phyloP scores from a whole-genome alignment of 2,888 invertebrate genomes.

The Halocaridina rubra region DNA sequence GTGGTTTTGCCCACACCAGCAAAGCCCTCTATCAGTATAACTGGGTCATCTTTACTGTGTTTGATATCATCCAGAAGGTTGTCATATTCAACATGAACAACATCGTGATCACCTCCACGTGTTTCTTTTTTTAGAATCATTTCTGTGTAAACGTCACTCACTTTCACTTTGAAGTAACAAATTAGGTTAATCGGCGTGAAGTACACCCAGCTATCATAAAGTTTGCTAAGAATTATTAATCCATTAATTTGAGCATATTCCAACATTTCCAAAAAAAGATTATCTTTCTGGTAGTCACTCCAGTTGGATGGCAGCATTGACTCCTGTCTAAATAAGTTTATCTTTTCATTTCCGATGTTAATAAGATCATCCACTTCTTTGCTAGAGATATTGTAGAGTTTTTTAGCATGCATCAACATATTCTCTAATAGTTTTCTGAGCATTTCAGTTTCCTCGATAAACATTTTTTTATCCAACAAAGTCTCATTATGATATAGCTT shows the following conservation, averaged over 20 bases:
- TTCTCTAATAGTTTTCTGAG: background rate
- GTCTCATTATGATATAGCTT: background rate
- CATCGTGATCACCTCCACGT: too few relatives aligned
- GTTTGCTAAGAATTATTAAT: background rate
- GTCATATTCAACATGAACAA: too few relatives aligned
- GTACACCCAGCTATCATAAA: background rate
- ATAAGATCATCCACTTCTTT: background rate
- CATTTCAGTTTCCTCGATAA: slow-evolving; percentile 1
- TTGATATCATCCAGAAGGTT: background rate
- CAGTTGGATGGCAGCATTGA: background rate
- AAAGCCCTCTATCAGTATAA: slow-evolving; percentile 27
- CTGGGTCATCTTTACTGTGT: background rate
- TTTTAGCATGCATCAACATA: background rate
- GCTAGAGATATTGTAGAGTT: background rate
- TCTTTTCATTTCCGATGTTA: background rate
- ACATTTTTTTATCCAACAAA: background rate
- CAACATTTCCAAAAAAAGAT: slow-evolving; percentile 4
- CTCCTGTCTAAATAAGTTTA: slow-evolving; percentile 18
- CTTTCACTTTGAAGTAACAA: background rate
- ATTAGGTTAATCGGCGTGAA: slow-evolving; percentile 20
- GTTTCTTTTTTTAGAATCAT: background rate
- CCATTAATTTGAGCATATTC: background rate
- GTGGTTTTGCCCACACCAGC: slow-evolving; percentile 46
- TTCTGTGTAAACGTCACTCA: background rate
- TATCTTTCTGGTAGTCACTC: background rate